Percentiles rank a stretch among this genome's conserved stretches.
These are phyloP conservation scores for Plebejus melissa DNA, from an alignment of 2,888 invertebrate species.

Conservation along the genomic window DNA sequence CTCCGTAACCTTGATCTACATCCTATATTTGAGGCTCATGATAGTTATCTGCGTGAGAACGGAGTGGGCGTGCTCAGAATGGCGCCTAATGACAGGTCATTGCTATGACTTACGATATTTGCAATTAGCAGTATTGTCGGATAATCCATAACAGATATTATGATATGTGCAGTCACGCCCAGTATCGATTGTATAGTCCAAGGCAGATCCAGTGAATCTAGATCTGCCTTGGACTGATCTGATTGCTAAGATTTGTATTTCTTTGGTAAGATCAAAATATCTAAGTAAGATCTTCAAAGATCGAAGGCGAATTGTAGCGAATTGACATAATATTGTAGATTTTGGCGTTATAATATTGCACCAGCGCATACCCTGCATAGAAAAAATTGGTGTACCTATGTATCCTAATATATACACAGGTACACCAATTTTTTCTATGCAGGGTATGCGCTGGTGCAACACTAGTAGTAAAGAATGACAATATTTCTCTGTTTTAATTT, in stretches of 20 bases:
- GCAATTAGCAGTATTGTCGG: constrained; percentile 13
- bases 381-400: too few species aligned
- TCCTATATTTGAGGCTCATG: constrained; percentile 34
- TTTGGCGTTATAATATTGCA: background rate
- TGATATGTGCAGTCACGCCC: background rate
- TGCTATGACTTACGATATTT: constrained; percentile 13
- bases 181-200: background rate
- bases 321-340: background rate
- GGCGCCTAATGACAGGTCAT: constrained; percentile 28
- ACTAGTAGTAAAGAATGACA: background rate
- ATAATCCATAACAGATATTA: background rate
- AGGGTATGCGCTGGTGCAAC: too few species aligned
- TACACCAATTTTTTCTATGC: too few species aligned
- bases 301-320: too few species aligned
- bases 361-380: too few species aligned
- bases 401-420: too few species aligned
- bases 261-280: too few species aligned
- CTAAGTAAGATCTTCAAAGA: too few species aligned
- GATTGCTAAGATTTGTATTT: background rate
- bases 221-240: too few species aligned
- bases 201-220: background rate
- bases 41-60: constrained; percentile 37
- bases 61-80: constrained; percentile 33
- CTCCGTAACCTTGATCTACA: constrained; percentile 36
- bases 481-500: background rate